Base-by-base conservation (phyloP, 1,140 invertebrate species). In the Orius insidiosus region DNA sequence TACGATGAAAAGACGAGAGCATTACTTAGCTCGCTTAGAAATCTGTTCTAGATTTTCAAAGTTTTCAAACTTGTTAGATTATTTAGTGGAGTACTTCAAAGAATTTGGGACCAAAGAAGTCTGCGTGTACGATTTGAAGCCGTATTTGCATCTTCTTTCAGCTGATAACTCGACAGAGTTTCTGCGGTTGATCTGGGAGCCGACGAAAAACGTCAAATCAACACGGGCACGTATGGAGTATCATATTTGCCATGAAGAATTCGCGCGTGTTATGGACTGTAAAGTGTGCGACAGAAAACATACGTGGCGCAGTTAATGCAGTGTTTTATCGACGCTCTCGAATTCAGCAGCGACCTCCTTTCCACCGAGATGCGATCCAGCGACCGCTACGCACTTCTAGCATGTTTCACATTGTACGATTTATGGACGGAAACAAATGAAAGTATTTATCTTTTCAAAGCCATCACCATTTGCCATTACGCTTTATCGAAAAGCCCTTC, bases 61-160 rank as follows among this genome's bases (percentile, higher is more conserved):
- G 41, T 54, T 58, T 72, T 19, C 71, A 53, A 71, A 78, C 54
- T 67, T 72, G 40, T 60, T 76, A 5, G 71, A 80, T 37, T 60
- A 86, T 18, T 72, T 89, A 56, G 61, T 76, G 36, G 68, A 82
- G 51, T 93, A 90, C 67, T 82, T 81, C 58, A 64, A 71, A 13
- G 65, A 76, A 51, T 93, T 92, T 66, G 85, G 85, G 9, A 72
- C 80, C 52, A 88, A 88, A 60, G 67, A 78, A 19, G 79, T 81
- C 66, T 78, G 79, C 55, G 80, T 86, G 47, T 70, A 71, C 33
- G 88, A 94, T 59, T 65, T 94, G 18, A 75, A 70, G 50, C 62
- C 75, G 1, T 93, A 85, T 60, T 59, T 85, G 18, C 59, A 52
- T 43, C 43, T 63, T 7, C 46, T 69, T 11, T 18, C 49, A 24